Evolutionary conservation across 2,797 vertebrate species (phyloP).

Genomic region (Rhadinocentrus ornatus): DNA sequence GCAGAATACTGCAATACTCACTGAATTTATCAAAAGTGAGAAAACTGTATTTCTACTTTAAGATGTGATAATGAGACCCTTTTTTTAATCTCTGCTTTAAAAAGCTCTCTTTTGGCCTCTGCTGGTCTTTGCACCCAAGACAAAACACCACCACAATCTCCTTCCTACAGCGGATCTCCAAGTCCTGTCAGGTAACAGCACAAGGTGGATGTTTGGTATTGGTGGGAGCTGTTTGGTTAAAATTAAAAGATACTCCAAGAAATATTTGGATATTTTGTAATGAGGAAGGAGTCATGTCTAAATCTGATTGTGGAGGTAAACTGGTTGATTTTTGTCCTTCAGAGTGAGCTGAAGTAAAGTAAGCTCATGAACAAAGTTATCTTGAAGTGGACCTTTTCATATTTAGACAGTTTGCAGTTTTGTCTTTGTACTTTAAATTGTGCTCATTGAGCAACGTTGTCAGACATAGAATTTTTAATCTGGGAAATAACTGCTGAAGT

Average conservation of each 20-base stretch:
- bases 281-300: background rate
- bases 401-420: no score
- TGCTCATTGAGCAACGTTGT: no score
- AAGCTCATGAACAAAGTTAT: background rate
- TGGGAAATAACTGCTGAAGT: background rate
- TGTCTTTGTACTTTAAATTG: no score
- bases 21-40: background rate
- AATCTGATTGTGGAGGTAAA: background rate
- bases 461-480: no score
- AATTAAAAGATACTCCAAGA: background rate
- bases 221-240: background rate
- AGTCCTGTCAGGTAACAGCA: constrained; percentile 87
- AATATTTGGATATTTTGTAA: background rate
- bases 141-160: constrained; percentile 90
- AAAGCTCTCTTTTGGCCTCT: constrained; percentile 89
- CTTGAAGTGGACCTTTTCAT: no score
- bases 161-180: constrained; percentile 87
- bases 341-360: background rate
- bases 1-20: background rate
- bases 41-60: background rate
- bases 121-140: constrained; percentile 88
- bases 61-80: background rate
- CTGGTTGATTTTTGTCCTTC: background rate
- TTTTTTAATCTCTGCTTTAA: constrained; percentile 29
- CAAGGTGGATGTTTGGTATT: background rate